Conservation (phyloP, 64 coral and sea anemone genomes). For the Trachythela sp. region DNA sequence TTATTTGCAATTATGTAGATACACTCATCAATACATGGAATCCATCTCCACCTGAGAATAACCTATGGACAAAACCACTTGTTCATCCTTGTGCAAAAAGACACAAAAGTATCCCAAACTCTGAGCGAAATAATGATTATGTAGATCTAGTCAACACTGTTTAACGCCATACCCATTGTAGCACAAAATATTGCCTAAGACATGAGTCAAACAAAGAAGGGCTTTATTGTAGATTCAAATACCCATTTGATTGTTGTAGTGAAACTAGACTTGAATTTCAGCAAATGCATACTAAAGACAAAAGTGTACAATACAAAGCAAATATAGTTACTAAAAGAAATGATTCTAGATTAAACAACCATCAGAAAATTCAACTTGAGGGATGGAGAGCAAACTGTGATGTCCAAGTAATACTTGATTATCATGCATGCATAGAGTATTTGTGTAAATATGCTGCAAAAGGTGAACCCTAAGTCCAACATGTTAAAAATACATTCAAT, state of each 20-base stretch:
- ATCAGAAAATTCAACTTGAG: neutral
- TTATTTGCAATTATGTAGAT: conserved; percentile 11
- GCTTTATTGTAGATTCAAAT: conserved; percentile 16
- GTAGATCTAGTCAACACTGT: neutral
- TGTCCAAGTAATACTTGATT: conserved; percentile 4
- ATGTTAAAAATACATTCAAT: conserved; percentile 8
- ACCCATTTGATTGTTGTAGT: conserved; percentile 9
- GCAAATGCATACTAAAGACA: conserved; percentile 10
- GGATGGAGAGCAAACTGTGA: neutral
- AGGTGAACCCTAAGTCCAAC: neutral
- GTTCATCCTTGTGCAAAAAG: too few relatives aligned
- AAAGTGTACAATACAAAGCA: neutral
- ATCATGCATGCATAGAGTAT: conserved; percentile 2
- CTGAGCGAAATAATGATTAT: conserved; percentile 1
- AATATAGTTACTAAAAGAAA: conserved; percentile 10
- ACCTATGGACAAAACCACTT: neutral
- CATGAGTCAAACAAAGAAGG: neutral
- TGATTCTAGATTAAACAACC: too few relatives aligned
- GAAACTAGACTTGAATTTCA: conserved; percentile 12
- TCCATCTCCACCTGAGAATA: conserved; percentile 12
- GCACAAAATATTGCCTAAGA: conserved; percentile 15
- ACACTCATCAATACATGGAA: conserved; percentile 12
- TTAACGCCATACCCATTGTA: neutral
- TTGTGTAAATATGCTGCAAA: conserved; percentile 15
- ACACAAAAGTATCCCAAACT: neutral